These are phyloP conservation scores for Xenus cinereus DNA, from an alignment of 2,113 vertebrate species.

Conservation along the genomic window DNA sequence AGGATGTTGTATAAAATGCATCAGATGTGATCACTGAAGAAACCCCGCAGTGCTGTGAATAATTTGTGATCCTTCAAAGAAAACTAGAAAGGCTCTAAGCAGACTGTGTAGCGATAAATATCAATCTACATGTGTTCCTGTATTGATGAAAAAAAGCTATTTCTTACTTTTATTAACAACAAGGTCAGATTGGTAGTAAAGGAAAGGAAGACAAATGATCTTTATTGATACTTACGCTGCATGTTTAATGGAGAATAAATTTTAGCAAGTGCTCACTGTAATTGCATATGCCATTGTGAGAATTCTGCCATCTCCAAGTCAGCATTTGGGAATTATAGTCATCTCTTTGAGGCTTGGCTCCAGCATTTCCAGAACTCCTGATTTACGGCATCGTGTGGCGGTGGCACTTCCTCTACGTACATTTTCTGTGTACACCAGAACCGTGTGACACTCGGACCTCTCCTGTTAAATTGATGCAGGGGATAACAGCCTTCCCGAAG, in stretches of 20 bases:
- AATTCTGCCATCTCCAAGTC: background rate
- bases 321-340: background rate
- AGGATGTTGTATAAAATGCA: slow-evolving; percentile 35
- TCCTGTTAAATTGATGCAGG: background rate
- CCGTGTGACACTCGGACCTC: background rate
- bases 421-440: background rate
- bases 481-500: background rate
- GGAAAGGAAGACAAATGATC: background rate
- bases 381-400: background rate
- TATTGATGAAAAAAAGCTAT: slow-evolving; percentile 13
- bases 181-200: slow-evolving; percentile 22
- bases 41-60: background rate
- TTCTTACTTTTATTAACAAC: slow-evolving; percentile 36
- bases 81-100: background rate
- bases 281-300: background rate
- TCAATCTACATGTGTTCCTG: slow-evolving; percentile 3
- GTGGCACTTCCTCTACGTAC: background rate
- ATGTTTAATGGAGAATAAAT: slow-evolving; percentile 43
- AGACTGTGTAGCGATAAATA: background rate
- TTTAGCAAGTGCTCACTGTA: background rate
- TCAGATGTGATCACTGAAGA: slow-evolving; percentile 46
- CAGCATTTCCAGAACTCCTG: background rate
- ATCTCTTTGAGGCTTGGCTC: background rate
- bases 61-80: slow-evolving; percentile 48
- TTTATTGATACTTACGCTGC: slow-evolving; percentile 17